Evolutionary conservation across 1,140 invertebrate species (phyloP), one percentile per base, ranked within the genome.

Genomic region (Ooceraea biroi): DNA sequence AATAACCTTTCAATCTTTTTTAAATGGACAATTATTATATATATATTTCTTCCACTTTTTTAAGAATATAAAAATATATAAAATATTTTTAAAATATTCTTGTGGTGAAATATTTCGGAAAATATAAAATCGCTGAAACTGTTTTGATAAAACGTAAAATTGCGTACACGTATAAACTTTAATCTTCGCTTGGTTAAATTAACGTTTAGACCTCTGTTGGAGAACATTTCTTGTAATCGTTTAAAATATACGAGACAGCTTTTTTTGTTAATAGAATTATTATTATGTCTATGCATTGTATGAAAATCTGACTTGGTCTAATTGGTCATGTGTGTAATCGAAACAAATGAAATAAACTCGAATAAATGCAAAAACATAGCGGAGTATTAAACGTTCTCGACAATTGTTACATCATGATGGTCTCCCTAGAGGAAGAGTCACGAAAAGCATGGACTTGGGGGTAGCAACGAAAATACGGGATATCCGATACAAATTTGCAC

Each of bases 401-500:
- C n/a, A 76, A 41, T 3, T 55, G 5, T 22, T 30, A 19, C 46
- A 71, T 71, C 30, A 7, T 14, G 12, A 65, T 41, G 1, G 25
- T 44, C 17, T 30, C 10, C 22, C 36, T 36, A 7, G 7, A 36
- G 36, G 22, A 46, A 46, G 12, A 3, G 44, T 63, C 65, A 41
- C 60, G 3, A 78, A 68, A 68, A 63, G 4, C 48, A n/a, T 14
- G 17, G 25, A 61, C n/a, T 55, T 11, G 30, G 25, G 52, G 22
- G 22, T 14, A 27, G 14, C 36, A 57, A 71, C 30, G 30, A 74
- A 65, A 55, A 83, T 48, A 50, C 55, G 52, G 22, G 30, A 36
- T 41, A 46, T 19, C n/a, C 25, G 44, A 82, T 83, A 83, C 41
- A 80, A 80, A 80, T 80, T 80, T 46, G 50, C 48, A 74, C 48